phyloP scores from a whole-genome alignment of 37 sponge, comb jelly and placozoan genomes.

The Ephydatia muelleri region DNA sequence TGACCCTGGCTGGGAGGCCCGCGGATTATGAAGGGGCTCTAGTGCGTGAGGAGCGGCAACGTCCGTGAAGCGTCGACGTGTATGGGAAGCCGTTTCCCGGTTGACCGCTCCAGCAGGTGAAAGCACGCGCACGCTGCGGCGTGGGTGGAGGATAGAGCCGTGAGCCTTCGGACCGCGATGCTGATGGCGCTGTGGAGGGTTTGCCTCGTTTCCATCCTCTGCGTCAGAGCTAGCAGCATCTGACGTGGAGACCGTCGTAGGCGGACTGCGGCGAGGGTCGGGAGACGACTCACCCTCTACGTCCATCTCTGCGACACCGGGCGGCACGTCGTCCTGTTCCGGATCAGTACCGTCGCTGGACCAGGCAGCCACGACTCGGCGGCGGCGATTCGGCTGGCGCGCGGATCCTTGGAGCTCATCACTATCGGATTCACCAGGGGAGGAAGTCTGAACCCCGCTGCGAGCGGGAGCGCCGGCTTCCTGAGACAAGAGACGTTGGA shows the following conservation, averaged over 20 bases:
- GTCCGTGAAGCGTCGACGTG: neutral
- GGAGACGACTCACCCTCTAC: neutral
- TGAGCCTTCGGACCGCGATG: neutral
- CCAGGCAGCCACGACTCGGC: neutral
- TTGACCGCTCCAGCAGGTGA: neutral
- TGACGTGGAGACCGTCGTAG: too few species aligned
- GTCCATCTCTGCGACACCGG: neutral
- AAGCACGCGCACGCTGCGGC: neutral
- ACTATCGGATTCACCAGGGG: neutral
- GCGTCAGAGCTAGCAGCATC: neutral
- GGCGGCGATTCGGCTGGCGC: neutral
- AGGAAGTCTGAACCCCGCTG: neutral
- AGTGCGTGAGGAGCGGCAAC: slow-evolving; percentile 1
- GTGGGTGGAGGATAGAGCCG: neutral
- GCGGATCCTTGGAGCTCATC: neutral
- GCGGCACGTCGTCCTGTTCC: neutral
- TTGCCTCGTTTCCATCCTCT: neutral
- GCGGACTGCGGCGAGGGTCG: neutral
- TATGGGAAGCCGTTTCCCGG: too few species aligned
- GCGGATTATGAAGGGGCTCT: neutral
- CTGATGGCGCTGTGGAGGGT: neutral
- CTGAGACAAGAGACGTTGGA: neutral
- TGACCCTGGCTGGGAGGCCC: neutral
- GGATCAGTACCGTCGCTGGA: neutral
- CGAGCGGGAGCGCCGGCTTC: neutral